These are phyloP conservation scores for Notolabrus celidotus DNA, from an alignment of 2,797 vertebrate genomes.

Conservation along the genomic window DNA sequence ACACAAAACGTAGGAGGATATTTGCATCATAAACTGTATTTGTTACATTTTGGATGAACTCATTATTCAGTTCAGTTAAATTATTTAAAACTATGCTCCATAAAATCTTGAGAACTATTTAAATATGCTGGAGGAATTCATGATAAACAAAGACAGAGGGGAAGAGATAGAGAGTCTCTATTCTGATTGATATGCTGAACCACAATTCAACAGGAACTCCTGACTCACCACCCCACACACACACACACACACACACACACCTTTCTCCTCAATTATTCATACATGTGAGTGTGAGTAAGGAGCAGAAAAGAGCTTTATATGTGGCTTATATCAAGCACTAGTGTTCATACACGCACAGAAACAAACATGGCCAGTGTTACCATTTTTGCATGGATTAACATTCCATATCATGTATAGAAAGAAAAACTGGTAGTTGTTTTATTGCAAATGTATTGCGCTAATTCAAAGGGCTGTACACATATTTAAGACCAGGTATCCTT, in stretches of 20 bases:
- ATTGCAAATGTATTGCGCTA: too few relatives aligned
- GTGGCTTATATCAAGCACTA: conserved; percentile 13
- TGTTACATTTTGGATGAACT: too few relatives aligned
- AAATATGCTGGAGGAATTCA: not conserved
- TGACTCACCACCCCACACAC: conserved; percentile 59
- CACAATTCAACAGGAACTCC: conserved; percentile 58
- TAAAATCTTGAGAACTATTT: not conserved
- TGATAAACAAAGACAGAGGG: not conserved
- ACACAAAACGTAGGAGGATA: too few relatives aligned
- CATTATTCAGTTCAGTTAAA: not conserved
- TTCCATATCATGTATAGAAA: not conserved
- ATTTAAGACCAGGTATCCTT: too few relatives aligned
- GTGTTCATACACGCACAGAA: conserved; percentile 20
- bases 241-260: conserved; percentile 21
- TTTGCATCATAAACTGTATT: too few relatives aligned
- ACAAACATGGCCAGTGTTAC: conserved; percentile 27
- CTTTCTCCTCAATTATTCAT: conserved; percentile 66
- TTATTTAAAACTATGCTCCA: not conserved
- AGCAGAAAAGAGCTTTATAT: conserved; percentile 3
- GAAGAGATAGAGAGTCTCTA: conserved; percentile 13
- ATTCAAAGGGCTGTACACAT: too few relatives aligned
- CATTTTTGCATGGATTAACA: conserved; percentile 9
- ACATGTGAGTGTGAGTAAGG: conserved; percentile 37
- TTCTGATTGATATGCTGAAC: conserved; percentile 56
- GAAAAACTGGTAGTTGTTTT: too few relatives aligned